Evolutionary conservation across 2,888 invertebrate species (phyloP).

Genomic region (Catocala nupta): DNA sequence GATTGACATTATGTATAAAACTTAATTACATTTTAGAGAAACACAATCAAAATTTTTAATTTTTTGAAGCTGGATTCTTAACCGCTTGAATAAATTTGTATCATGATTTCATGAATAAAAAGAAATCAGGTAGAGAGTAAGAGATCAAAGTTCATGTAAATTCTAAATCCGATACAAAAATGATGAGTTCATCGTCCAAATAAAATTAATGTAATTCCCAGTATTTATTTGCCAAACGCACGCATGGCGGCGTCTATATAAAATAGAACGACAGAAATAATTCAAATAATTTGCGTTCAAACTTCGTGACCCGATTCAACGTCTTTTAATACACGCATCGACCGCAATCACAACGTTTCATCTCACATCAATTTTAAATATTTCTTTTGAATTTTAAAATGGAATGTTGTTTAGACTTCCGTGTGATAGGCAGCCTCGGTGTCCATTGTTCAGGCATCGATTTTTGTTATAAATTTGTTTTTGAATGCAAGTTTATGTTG

Average conservation of each 20-base stretch:
- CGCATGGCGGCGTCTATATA: conserved; percentile 19
- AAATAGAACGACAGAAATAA: conserved; percentile 38
- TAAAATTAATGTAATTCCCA: conserved; percentile 2
- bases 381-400: background rate
- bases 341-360: conserved; percentile 8
- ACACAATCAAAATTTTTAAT: too few species aligned
- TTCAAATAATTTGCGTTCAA: conserved; percentile 37
- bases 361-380: background rate
- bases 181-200: conserved; percentile 13
- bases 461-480: conserved; percentile 14
- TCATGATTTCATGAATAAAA: too few species aligned
- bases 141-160: too few species aligned
- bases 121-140: too few species aligned
- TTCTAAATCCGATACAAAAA: background rate
- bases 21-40: too few species aligned
- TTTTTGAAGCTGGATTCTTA: too few species aligned
- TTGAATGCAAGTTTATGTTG: conserved; percentile 17
- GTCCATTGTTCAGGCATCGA: conserved; percentile 10
- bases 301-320: conserved; percentile 31
- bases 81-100: too few species aligned
- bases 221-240: conserved; percentile 1
- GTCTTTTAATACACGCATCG: conserved; percentile 19
- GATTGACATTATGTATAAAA: too few species aligned
- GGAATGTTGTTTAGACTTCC: background rate
- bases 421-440: conserved; percentile 10